These are phyloP conservation scores for Drosophila phalerata DNA, from an alignment of 2,888 invertebrate genomes.

Conservation along the genomic window DNA sequence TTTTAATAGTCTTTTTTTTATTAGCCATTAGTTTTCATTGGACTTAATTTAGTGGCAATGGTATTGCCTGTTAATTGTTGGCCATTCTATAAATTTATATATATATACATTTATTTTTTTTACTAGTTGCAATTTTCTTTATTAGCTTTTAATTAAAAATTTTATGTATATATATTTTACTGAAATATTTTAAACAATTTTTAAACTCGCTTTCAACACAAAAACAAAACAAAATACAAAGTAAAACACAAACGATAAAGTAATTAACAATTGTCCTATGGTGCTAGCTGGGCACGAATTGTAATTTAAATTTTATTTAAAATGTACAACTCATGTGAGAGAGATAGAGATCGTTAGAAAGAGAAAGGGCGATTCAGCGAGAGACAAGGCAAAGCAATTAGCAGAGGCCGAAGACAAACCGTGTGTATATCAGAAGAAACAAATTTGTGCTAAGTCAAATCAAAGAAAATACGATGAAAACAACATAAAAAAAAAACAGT, in stretches of 20 bases:
- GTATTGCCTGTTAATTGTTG: constrained; percentile 58
- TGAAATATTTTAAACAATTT: constrained; percentile 28
- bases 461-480: constrained; percentile 11
- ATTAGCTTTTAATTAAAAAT: constrained; percentile 45
- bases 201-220: constrained; percentile 30
- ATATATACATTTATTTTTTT: constrained; percentile 34
- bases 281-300: constrained; percentile 54
- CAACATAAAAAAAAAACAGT: constrained; percentile 3
- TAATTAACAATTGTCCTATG: constrained; percentile 36
- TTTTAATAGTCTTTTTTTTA: constrained; percentile 41
- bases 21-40: constrained; percentile 42
- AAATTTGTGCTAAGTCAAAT: constrained; percentile 37
- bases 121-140: constrained; percentile 53
- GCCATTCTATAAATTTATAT: constrained; percentile 47
- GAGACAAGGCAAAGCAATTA: constrained; percentile 8
- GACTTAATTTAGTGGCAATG: constrained; percentile 49
- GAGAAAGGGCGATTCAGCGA: constrained; percentile 31
- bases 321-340: constrained; percentile 29
- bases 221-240: constrained; percentile 16
- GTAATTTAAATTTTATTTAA: constrained; percentile 35
- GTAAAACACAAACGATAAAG: constrained; percentile 10
- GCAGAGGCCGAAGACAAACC: constrained; percentile 7
- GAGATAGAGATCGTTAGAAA: constrained; percentile 35
- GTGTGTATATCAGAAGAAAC: constrained; percentile 33
- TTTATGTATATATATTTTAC: constrained; percentile 30